These are phyloP conservation scores for Heliconius melpomene DNA, from an alignment of 1,140 invertebrate species.

Conservation along the genomic window DNA sequence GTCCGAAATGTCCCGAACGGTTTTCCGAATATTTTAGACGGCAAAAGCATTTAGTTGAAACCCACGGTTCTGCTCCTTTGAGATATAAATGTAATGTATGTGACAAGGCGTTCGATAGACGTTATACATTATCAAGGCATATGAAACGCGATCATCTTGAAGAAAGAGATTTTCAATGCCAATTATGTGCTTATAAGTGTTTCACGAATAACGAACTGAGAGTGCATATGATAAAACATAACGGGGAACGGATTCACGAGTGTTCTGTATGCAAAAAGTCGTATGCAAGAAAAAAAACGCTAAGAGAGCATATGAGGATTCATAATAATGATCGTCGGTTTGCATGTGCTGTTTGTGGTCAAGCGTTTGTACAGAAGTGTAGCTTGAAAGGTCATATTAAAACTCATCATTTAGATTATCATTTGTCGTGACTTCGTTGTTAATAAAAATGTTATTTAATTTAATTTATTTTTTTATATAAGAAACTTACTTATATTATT, in stretches of 20 bases:
- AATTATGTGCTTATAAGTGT: slow-evolving; percentile 56
- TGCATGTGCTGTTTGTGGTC: slow-evolving; percentile 77
- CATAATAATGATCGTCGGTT: slow-evolving; percentile 82
- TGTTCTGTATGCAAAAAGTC: slow-evolving; percentile 83
- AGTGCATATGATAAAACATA: slow-evolving; percentile 84
- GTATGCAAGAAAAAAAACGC: slow-evolving; percentile 85
- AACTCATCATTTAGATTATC: slow-evolving; percentile 50
- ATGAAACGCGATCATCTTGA: slow-evolving; percentile 73
- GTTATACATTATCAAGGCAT: slow-evolving; percentile 66
- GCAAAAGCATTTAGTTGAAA: slow-evolving; percentile 67
- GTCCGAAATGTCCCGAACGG: slow-evolving; percentile 63
- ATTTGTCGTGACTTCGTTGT: slow-evolving; percentile 16
- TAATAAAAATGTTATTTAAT: not conserved
- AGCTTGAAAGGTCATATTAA: slow-evolving; percentile 71
- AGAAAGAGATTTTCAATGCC: slow-evolving; percentile 61
- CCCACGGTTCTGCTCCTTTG: slow-evolving; percentile 58
- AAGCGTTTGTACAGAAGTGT: slow-evolving; percentile 78
- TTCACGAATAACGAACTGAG: slow-evolving; percentile 73
- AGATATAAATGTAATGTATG: slow-evolving; percentile 72
- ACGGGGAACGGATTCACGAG: slow-evolving; percentile 82
- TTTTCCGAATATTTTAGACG: slow-evolving; percentile 69
- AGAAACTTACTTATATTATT: no score
- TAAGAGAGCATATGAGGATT: slow-evolving; percentile 86
- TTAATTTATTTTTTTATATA: no score
- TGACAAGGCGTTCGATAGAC: slow-evolving; percentile 62